phyloP scores from a whole-genome alignment of 2,113 vertebrate species.

The Trichechus manatus region DNA sequence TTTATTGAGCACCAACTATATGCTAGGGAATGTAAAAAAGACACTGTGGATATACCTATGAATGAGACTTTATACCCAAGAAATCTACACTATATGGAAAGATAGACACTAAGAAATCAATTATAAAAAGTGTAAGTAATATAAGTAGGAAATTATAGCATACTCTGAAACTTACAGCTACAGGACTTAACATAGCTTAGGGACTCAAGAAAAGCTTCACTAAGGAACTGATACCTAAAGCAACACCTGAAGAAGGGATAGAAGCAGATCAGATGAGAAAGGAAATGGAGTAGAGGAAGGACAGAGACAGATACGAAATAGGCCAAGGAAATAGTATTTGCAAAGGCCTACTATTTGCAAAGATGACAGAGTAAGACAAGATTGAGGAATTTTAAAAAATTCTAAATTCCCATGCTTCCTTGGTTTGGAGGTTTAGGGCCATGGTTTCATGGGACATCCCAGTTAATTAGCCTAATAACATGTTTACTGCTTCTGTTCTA shows the following conservation, averaged over 20 bases:
- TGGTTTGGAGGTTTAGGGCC: too few species aligned
- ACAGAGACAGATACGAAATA: not conserved
- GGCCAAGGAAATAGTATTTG: constrained; percentile 35
- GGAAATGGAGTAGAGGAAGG: not conserved
- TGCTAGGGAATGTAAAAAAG: not conserved
- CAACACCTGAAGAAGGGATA: constrained; percentile 23
- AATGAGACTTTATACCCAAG: constrained; percentile 48
- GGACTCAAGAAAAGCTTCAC: constrained; percentile 31
- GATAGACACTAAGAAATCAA: not conserved
- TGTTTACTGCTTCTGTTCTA: too few species aligned
- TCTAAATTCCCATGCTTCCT: too few species aligned
- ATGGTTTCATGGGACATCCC: too few species aligned
- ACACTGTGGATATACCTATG: not conserved
- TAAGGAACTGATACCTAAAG: constrained; percentile 50
- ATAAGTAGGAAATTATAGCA: not conserved
- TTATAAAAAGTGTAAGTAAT: not conserved
- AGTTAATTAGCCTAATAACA: too few species aligned
- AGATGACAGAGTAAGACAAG: not conserved
- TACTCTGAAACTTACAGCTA: not conserved
- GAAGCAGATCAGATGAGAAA: constrained; percentile 43
- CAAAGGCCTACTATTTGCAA: not conserved
- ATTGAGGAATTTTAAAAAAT: not conserved
- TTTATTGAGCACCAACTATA: constrained; percentile 35
- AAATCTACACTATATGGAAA: not conserved
- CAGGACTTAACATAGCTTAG: not conserved